phyloP scores from a whole-genome alignment of 37 sponge, comb jelly and placozoan species.

The Aplysina aerophoba region DNA sequence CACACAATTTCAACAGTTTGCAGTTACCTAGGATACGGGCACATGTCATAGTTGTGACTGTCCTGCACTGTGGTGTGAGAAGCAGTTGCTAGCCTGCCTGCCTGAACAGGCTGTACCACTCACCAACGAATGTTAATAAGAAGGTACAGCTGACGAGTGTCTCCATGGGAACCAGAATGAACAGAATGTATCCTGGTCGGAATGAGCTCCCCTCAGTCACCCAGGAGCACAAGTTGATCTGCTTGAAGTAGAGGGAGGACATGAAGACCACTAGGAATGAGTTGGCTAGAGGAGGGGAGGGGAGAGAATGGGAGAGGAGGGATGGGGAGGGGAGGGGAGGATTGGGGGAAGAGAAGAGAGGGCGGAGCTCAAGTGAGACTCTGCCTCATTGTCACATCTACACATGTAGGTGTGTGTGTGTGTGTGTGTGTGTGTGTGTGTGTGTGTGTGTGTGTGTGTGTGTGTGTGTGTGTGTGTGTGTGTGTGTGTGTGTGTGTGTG shows the following conservation, averaged over 20 bases:
- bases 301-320: too few relatives aligned
- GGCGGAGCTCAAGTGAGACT: too few relatives aligned
- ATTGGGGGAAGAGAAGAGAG: neutral
- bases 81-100: neutral
- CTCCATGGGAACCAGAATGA: constrained; percentile 67
- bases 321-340: neutral
- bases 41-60: too few relatives aligned
- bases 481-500: too few relatives aligned
- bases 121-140: constrained; percentile 71
- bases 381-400: too few relatives aligned
- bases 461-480: too few relatives aligned
- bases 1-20: too few relatives aligned
- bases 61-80: too few relatives aligned
- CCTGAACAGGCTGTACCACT: neutral
- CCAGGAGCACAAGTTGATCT: neutral
- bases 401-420: too few relatives aligned
- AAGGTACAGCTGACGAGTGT: constrained; percentile 56
- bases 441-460: too few relatives aligned
- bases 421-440: too few relatives aligned
- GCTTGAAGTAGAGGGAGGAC: constrained; percentile 44
- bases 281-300: constrained; percentile 19
- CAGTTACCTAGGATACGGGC: too few relatives aligned
- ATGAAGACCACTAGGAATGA: constrained; percentile 51
- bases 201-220: neutral
- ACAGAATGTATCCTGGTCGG: constrained; percentile 44